A percentile compares a stretch with the other conserved stretches of the same genome.
phyloP scores from a whole-genome alignment of 2,797 vertebrate genomes.

The Sebastiscus tertius region DNA sequence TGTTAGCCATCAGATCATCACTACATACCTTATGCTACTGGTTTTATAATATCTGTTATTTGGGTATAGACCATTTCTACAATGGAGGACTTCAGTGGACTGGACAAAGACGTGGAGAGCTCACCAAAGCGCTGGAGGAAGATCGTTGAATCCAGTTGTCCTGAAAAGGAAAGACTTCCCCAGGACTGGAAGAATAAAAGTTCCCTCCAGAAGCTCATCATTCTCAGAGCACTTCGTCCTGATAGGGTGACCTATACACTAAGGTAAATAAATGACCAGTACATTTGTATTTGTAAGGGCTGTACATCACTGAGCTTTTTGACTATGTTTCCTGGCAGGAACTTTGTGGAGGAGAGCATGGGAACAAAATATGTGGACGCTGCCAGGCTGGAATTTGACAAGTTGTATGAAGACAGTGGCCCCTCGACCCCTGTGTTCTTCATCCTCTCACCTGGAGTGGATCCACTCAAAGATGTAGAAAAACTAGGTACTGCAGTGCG shows the following conservation, averaged over 20 bases:
- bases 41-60: conserved; percentile 5
- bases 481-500: conserved; percentile 71
- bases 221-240: conserved; percentile 81
- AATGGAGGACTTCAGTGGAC: conserved; percentile 79
- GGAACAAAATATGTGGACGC: conserved; percentile 82
- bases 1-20: background rate
- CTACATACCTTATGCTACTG: background rate
- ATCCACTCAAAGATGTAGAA: conserved; percentile 87
- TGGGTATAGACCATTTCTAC: conserved; percentile 78
- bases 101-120: conserved; percentile 86
- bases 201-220: conserved; percentile 85
- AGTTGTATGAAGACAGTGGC: conserved; percentile 82
- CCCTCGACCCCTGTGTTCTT: conserved; percentile 85
- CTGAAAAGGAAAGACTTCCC: conserved; percentile 87
- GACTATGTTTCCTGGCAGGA: conserved; percentile 67
- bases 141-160: conserved; percentile 85
- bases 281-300: background rate
- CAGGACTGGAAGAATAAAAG: conserved; percentile 89
- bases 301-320: background rate
- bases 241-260: conserved; percentile 84
- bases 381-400: conserved; percentile 79
- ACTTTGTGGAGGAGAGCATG: conserved; percentile 85
- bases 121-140: conserved; percentile 88
- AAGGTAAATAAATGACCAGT: conserved; percentile 62
- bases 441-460: conserved; percentile 85